Evolutionary conservation across 2,888 invertebrate species (phyloP).

Genomic region (Loripinus fragilis): DNA sequence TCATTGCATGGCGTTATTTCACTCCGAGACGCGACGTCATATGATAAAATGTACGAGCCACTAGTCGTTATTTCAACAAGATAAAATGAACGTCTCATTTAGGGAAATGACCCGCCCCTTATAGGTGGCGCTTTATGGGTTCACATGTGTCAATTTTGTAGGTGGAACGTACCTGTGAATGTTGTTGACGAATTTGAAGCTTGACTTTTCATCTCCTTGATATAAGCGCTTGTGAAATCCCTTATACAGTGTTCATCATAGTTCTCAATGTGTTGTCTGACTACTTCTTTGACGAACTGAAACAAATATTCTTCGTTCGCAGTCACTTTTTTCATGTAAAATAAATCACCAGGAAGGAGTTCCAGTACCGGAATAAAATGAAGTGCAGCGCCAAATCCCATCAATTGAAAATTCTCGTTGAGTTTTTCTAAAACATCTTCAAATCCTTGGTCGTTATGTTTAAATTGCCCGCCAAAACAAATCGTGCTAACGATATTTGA

Average conservation of each 20-base stretch:
- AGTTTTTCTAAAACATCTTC: constrained; percentile 5
- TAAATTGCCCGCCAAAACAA: constrained; percentile 34
- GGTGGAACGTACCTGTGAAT: background rate
- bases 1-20: no score
- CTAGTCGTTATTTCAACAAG: no score
- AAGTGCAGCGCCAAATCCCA: background rate
- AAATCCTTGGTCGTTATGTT: constrained; percentile 37
- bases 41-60: no score
- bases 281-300: constrained; percentile 25
- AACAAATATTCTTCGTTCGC: constrained; percentile 19
- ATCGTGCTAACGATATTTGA: constrained; percentile 43
- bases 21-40: no score
- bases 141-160: no score
- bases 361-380: constrained; percentile 27
- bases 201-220: constrained; percentile 46
- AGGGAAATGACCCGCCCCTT: no score
- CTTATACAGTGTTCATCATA: constrained; percentile 35
- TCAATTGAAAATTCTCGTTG: constrained; percentile 17
- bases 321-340: constrained; percentile 21
- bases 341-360: constrained; percentile 35
- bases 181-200: background rate
- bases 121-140: no score
- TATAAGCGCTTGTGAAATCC: constrained; percentile 58
- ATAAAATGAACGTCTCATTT: no score
- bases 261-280: constrained; percentile 32